Conservation (phyloP, 2,797 vertebrate genomes). For the Phrynocephalus forsythii region DNA sequence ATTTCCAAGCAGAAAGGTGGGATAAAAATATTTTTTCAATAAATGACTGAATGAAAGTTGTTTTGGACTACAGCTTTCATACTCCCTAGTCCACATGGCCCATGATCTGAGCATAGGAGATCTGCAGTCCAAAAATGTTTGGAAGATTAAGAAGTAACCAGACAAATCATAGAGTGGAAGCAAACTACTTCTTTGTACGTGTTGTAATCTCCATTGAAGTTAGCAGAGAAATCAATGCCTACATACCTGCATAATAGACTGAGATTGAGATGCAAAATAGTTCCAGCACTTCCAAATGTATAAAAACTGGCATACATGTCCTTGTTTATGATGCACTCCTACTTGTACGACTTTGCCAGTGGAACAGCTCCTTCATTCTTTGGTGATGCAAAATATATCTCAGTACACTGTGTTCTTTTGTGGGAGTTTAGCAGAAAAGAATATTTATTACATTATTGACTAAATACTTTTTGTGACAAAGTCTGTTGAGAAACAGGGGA, state of each 20-base stretch:
- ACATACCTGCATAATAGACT: not conserved
- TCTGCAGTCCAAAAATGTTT: too few relatives aligned
- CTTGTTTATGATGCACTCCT: not conserved
- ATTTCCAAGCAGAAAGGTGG: too few relatives aligned
- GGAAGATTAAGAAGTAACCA: not conserved
- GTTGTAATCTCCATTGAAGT: not conserved
- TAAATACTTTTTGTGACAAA: conserved; percentile 56
- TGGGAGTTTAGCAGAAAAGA: conserved; percentile 52
- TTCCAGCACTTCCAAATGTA: not conserved
- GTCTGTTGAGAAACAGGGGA: conserved; percentile 46
- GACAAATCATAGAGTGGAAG: too few relatives aligned
- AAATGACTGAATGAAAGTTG: too few relatives aligned
- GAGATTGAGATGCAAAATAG: not conserved
- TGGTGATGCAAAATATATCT: not conserved
- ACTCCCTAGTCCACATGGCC: too few relatives aligned
- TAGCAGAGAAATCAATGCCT: not conserved
- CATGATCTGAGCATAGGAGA: too few relatives aligned
- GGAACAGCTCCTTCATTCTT: not conserved
- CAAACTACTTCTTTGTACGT: not conserved
- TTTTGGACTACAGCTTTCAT: too few relatives aligned
- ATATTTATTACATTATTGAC: conserved; percentile 64
- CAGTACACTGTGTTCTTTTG: conserved; percentile 43
- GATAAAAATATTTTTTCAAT: too few relatives aligned
- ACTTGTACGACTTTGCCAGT: not conserved
- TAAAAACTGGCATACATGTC: not conserved